These are phyloP conservation scores for Triplophysa siluroides DNA, from an alignment of 2,113 vertebrate genomes.

Conservation along the genomic window DNA sequence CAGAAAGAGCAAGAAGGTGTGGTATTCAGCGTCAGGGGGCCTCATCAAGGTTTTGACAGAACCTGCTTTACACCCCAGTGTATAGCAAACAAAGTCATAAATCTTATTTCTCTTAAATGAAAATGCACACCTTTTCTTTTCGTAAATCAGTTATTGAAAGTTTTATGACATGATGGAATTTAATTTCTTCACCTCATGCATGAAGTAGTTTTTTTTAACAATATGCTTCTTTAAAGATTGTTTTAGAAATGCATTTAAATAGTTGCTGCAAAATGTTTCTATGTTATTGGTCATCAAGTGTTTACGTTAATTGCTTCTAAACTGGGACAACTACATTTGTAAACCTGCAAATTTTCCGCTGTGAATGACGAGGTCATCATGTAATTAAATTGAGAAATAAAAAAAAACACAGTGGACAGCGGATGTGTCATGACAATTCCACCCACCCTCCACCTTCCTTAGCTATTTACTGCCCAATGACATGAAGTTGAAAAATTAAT, in stretches of 20 bases:
- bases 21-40: not conserved
- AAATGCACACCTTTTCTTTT: not conserved
- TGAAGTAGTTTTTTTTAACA: not conserved
- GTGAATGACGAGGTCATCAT: too few relatives aligned
- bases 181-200: not conserved
- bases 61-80: not conserved
- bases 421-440: too few relatives aligned
- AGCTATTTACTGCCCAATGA: too few relatives aligned
- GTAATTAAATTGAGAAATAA: too few relatives aligned
- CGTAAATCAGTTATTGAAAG: not conserved
- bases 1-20: not conserved
- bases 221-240: not conserved
- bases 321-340: too few relatives aligned
- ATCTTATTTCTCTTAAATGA: not conserved
- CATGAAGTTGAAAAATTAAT: too few relatives aligned
- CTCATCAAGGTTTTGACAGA: slow-evolving; percentile 7
- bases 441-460: too few relatives aligned
- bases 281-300: too few relatives aligned
- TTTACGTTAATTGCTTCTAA: too few relatives aligned
- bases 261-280: too few relatives aligned
- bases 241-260: not conserved
- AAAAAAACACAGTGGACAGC: too few relatives aligned
- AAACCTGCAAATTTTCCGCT: too few relatives aligned
- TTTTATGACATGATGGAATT: not conserved
- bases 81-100: not conserved